Percentiles rank a stretch among this genome's conserved stretches.
Conservation (phyloP, 2,797 vertebrate genomes). For the Sebastes oblongus region DNA sequence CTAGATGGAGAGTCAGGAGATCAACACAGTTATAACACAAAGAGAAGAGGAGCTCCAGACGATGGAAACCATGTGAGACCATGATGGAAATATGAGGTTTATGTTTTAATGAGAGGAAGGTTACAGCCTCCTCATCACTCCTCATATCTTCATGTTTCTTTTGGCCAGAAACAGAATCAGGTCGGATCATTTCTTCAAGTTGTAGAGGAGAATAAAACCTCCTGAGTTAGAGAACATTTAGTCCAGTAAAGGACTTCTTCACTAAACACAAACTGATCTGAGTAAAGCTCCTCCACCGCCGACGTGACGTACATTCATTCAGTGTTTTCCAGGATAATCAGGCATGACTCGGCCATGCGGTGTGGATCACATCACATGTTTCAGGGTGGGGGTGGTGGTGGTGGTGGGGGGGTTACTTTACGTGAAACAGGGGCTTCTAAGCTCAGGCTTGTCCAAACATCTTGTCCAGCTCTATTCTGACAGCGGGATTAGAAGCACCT, state of each 20-base stretch:
- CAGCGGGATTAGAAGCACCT: conserved; percentile 78
- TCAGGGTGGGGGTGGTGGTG: neutral
- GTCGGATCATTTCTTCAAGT: neutral
- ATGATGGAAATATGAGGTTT: no score
- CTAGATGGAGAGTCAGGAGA: neutral
- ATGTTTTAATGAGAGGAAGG: neutral
- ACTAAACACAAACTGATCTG: no score
- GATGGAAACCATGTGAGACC: no score
- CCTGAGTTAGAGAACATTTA: no score
- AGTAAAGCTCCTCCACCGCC: no score
- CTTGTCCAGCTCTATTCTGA: conserved; percentile 67
- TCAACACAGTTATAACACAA: neutral
- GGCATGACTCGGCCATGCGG: conserved; percentile 45
- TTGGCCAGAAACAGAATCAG: no score
- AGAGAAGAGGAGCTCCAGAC: no score
- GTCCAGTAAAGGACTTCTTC: no score
- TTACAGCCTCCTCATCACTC: neutral
- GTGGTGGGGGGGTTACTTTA: conserved; percentile 1
- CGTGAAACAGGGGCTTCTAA: conserved; percentile 47
- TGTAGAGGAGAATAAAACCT: neutral
- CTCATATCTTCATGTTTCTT: no score
- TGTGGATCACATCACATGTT: conserved; percentile 55
- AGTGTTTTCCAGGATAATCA: conserved; percentile 35
- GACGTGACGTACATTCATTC: neutral
- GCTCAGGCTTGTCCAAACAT: conserved; percentile 72